phyloP scores from a whole-genome alignment of 2,113 vertebrate species.

The Gallinago undulata region DNA sequence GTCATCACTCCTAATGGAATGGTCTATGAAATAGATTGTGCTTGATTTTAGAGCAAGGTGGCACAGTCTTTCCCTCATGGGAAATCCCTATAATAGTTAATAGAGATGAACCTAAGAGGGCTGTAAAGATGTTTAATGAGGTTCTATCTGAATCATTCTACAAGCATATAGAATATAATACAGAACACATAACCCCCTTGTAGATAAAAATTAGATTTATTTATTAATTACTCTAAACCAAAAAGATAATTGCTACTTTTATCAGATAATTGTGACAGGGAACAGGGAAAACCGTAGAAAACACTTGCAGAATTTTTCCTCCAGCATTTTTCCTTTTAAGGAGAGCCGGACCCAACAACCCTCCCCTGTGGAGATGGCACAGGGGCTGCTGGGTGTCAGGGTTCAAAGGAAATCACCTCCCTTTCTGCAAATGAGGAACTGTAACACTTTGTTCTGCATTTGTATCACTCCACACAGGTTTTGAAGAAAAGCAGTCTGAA shows the following conservation, averaged over 20 bases:
- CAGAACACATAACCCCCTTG: neutral
- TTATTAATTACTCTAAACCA: neutral
- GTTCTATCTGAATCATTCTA: neutral
- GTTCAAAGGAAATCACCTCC: neutral
- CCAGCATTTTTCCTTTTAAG: neutral
- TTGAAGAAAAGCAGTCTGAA: neutral
- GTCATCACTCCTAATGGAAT: rapidly evolving
- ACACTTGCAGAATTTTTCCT: neutral
- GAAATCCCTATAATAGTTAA: neutral
- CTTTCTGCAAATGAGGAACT: neutral
- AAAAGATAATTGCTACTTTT: neutral
- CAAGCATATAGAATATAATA: neutral
- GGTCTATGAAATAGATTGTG: neutral
- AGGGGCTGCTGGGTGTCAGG: no score
- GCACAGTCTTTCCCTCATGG: neutral
- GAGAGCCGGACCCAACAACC: neutral
- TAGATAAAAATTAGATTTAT: neutral
- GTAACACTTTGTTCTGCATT: neutral
- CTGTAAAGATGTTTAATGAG: neutral
- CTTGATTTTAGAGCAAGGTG: neutral
- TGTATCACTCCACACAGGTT: neutral
- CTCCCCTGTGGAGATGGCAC: neutral
- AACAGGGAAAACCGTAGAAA: neutral
- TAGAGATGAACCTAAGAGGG: neutral
- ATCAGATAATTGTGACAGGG: neutral